Percentiles rank a stretch among this genome's conserved stretches.
Conservation (phyloP, 2,797 vertebrate genomes). For the Anas flavirostris region DNA sequence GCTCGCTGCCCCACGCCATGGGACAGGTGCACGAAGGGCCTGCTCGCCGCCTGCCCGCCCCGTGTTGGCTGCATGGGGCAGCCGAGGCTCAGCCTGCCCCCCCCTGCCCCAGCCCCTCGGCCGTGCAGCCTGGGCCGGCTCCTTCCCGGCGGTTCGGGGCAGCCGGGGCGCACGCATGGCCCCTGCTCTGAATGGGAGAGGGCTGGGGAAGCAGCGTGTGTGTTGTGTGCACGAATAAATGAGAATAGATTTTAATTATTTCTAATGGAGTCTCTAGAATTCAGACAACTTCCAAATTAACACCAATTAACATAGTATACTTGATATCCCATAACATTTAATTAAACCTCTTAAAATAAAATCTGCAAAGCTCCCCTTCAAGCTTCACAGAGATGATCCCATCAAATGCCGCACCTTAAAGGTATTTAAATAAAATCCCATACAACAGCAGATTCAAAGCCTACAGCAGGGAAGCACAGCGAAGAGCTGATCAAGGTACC, state of each 20-base stretch:
- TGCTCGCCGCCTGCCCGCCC: not conserved
- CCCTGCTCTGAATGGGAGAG: not conserved
- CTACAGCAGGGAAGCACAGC: not conserved
- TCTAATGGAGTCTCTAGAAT: slow-evolving; percentile 72
- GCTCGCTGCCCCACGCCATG: too few species aligned
- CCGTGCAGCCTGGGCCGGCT: rapidly evolving
- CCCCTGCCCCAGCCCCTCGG: rapidly evolving
- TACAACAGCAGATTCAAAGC: not conserved
- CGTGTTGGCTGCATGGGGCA: not conserved
- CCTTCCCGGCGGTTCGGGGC: not conserved
- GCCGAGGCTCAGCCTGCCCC: not conserved
- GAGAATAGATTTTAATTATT: slow-evolving; percentile 72
- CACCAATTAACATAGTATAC: slow-evolving; percentile 56
- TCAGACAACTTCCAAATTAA: slow-evolving; percentile 76
- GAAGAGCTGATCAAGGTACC: not conserved
- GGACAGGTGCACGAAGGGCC: not conserved
- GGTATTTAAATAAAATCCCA: slow-evolving; percentile 4
- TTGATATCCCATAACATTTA: slow-evolving; percentile 73
- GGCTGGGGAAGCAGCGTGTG: not conserved
- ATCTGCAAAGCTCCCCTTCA: slow-evolving; percentile 16
- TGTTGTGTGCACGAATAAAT: slow-evolving; percentile 67
- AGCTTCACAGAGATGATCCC: slow-evolving; percentile 28
- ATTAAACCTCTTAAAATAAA: slow-evolving; percentile 69
- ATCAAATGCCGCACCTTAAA: not conserved
- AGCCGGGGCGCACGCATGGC: not conserved